phyloP scores from a whole-genome alignment of 2,113 vertebrate species.

The Oncorhynchus masou region DNA sequence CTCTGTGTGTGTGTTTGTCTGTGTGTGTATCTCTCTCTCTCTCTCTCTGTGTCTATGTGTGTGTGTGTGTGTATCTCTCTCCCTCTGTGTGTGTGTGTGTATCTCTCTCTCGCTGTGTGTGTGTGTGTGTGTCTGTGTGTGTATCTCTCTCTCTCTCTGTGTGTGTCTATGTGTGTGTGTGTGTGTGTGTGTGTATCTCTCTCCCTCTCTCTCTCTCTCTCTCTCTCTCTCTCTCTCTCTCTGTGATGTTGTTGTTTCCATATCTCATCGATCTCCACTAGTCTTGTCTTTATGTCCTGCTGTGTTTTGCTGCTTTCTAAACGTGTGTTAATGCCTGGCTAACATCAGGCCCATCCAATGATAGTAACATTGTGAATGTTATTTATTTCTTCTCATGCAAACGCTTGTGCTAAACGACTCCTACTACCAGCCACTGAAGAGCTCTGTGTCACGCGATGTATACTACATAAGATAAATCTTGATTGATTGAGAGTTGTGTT shows the following conservation, averaged over 20 bases:
- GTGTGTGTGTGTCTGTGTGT: too few relatives aligned
- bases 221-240: too few relatives aligned
- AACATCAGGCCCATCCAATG: slow-evolving; percentile 64
- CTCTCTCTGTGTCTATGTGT: too few relatives aligned
- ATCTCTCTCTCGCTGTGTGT: too few relatives aligned
- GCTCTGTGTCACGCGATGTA: slow-evolving; percentile 19
- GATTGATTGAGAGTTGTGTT: slow-evolving; percentile 70
- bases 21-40: too few relatives aligned
- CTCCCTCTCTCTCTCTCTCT: too few relatives aligned
- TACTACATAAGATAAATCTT: slow-evolving; percentile 73
- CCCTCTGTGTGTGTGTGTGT: too few relatives aligned
- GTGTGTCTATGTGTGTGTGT: too few relatives aligned
- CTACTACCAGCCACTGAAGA: slow-evolving; percentile 55
- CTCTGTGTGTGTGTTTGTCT: too few relatives aligned
- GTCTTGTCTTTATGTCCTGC: slow-evolving; percentile 70
- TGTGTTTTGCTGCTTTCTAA: slow-evolving; percentile 66
- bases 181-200: too few relatives aligned
- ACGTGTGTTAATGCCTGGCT: slow-evolving; percentile 68
- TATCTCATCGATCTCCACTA: slow-evolving; percentile 68
- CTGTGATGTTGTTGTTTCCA: slow-evolving; percentile 52
- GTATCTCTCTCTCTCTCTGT: too few relatives aligned
- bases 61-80: too few relatives aligned
- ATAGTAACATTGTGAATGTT: slow-evolving; percentile 72
- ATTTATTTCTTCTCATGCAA: slow-evolving; percentile 74
- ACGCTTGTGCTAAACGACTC: slow-evolving; percentile 70